These are phyloP conservation scores for Amphiprion percula DNA, from an alignment of 2,113 vertebrate genomes.

Conservation along the genomic window DNA sequence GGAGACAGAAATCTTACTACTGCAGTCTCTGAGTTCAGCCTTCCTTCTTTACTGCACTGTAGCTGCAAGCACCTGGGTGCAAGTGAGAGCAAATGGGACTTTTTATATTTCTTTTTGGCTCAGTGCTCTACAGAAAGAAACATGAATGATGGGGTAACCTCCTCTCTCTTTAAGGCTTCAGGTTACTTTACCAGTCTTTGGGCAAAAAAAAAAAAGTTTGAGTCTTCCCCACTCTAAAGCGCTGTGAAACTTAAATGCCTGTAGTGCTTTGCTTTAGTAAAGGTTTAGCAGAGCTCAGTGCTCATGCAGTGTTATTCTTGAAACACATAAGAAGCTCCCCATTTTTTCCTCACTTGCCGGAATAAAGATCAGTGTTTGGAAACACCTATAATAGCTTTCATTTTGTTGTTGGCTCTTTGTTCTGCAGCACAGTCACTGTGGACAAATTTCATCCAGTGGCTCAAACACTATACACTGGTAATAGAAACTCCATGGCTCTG, in stretches of 20 bases:
- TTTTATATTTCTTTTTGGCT: slow-evolving; percentile 38
- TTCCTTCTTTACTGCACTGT: slow-evolving; percentile 23
- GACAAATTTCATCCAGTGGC: slow-evolving; percentile 47
- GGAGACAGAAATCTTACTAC: slow-evolving; percentile 50
- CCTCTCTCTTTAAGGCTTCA: slow-evolving; percentile 38
- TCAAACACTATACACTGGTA: slow-evolving; percentile 53
- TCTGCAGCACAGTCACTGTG: slow-evolving; percentile 48
- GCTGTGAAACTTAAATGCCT: slow-evolving; percentile 48
- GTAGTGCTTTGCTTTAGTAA: slow-evolving; percentile 46
- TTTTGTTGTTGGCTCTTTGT: slow-evolving; percentile 66
- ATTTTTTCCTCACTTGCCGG: slow-evolving; percentile 52
- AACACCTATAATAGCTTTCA: slow-evolving; percentile 66
- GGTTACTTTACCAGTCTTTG: slow-evolving; percentile 39
- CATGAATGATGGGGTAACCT: slow-evolving; percentile 30
- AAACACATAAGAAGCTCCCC: slow-evolving; percentile 63
- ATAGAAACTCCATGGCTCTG: slow-evolving; percentile 25
- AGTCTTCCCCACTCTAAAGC: slow-evolving; percentile 45
- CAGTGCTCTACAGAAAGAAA: slow-evolving; percentile 40
- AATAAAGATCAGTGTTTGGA: slow-evolving; percentile 59
- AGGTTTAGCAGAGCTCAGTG: slow-evolving; percentile 50
- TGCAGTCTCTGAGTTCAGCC: slow-evolving; percentile 53
- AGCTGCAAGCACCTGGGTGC: slow-evolving; percentile 28
- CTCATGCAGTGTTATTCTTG: slow-evolving; percentile 52
- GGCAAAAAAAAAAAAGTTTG: slow-evolving; percentile 38
- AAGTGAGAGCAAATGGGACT: slow-evolving; percentile 8